Conservation (phyloP, 2,113 vertebrate genomes). For the Leucosticte australis region DNA sequence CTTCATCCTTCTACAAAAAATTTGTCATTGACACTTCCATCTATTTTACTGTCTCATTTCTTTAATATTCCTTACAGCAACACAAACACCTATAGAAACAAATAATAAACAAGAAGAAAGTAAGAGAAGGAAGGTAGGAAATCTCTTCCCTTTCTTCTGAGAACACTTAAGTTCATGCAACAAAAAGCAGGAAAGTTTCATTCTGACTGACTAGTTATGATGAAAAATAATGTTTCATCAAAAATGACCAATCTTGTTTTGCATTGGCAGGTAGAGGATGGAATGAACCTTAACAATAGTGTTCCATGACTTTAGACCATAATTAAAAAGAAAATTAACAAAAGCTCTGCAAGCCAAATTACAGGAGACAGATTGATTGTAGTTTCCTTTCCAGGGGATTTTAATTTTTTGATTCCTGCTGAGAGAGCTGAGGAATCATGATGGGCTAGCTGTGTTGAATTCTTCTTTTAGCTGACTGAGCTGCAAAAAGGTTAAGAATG, state of each 20-base stretch:
- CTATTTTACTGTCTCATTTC: background rate
- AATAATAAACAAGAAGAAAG: background rate
- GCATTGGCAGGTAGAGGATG: background rate
- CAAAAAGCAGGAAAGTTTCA: background rate
- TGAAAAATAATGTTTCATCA: background rate
- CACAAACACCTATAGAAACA: background rate
- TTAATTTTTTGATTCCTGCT: background rate
- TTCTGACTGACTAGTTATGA: background rate
- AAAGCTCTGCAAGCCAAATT: background rate
- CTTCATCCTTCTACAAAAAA: background rate
- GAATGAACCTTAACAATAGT: background rate
- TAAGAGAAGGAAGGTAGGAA: background rate
- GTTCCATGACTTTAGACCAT: background rate
- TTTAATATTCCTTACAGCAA: background rate
- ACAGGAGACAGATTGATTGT: background rate
- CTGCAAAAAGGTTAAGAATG: background rate
- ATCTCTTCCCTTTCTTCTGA: background rate
- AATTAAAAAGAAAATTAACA: slow-evolving; percentile 37
- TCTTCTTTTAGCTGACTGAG: background rate
- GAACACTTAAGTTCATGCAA: background rate
- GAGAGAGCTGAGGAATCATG: background rate
- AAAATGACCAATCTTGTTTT: background rate
- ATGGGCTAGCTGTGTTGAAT: background rate
- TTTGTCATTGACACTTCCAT: background rate
- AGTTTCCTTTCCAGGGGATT: background rate